Percentiles rank a stretch among this genome's conserved stretches.
Conservation (phyloP, 2,797 vertebrate species). For the Coreius guichenoti region DNA sequence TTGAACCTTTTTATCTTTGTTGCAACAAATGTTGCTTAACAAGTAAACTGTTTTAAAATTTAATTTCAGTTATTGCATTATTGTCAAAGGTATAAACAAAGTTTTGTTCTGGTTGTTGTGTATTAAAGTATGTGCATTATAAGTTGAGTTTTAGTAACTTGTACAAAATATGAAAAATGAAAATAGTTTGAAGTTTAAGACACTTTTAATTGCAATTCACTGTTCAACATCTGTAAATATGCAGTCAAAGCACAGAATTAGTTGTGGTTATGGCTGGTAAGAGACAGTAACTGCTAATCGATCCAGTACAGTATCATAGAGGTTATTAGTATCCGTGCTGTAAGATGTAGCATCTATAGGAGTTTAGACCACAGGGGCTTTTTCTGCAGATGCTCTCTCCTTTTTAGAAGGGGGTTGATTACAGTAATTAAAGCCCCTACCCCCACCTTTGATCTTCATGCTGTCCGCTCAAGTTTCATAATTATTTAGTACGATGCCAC, state of each 20-base stretch:
- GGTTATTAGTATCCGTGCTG: conserved; percentile 4
- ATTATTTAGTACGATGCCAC: conserved; percentile 12
- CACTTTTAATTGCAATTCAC: not conserved
- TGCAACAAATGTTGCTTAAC: not conserved
- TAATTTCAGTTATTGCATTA: not conserved
- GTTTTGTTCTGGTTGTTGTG: not conserved
- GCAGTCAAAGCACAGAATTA: not conserved
- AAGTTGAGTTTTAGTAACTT: not conserved
- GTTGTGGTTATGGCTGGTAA: not conserved
- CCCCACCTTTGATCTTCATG: conserved; percentile 21
- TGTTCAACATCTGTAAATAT: not conserved
- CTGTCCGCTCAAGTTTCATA: not conserved
- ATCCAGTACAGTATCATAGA: not conserved
- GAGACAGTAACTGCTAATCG: not conserved
- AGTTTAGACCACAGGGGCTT: not conserved
- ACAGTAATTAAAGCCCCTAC: conserved; percentile 32
- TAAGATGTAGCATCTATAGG: conserved; percentile 2
- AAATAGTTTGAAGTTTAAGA: not conserved
- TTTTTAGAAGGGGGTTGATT: conserved; percentile 32
- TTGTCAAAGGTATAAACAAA: not conserved
- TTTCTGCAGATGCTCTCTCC: conserved; percentile 21
- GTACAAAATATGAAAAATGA: not conserved
- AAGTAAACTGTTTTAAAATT: not conserved
- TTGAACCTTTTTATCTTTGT: not conserved
- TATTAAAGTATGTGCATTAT: not conserved